phyloP scores from a whole-genome alignment of 2,888 invertebrate species.

The Synergus laeviventris region DNA sequence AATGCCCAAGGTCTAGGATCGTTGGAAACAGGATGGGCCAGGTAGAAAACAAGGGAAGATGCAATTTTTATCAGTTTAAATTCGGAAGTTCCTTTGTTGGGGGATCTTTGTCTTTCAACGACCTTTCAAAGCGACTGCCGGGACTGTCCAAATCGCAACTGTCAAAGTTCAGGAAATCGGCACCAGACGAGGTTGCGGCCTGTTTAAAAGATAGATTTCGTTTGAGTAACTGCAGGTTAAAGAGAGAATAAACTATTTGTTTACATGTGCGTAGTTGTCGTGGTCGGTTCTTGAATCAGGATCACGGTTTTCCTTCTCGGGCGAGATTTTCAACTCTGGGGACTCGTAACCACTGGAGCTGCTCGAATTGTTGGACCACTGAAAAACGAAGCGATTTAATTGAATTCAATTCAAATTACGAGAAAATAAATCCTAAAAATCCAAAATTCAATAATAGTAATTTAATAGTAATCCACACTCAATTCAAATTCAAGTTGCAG shows the following conservation, averaged over 20 bases:
- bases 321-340: not conserved
- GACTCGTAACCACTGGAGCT: conserved; percentile 25
- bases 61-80: conserved; percentile 60
- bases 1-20: not conserved
- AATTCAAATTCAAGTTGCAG: too few species aligned
- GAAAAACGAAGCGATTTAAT: not conserved
- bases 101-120: conserved; percentile 59
- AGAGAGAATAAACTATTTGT: conserved; percentile 42
- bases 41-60: not conserved
- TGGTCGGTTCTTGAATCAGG: conserved; percentile 1
- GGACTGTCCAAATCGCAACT: conserved; percentile 57
- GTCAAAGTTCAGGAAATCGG: conserved; percentile 65
- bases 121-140: conserved; percentile 57
- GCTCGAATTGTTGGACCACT: conserved; percentile 15
- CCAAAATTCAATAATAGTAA: too few species aligned
- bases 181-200: conserved; percentile 62
- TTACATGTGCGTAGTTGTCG: conserved; percentile 41
- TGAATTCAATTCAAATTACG: not conserved
- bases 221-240: not conserved
- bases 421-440: too few species aligned
- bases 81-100: conserved; percentile 61
- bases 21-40: not conserved
- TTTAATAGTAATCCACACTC: too few species aligned
- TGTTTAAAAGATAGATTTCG: conserved; percentile 47
- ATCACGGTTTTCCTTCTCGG: not conserved